Evolutionary conservation across 2,797 vertebrate species (phyloP).

Genomic region (Pipistrellus pygmaeus): DNA sequence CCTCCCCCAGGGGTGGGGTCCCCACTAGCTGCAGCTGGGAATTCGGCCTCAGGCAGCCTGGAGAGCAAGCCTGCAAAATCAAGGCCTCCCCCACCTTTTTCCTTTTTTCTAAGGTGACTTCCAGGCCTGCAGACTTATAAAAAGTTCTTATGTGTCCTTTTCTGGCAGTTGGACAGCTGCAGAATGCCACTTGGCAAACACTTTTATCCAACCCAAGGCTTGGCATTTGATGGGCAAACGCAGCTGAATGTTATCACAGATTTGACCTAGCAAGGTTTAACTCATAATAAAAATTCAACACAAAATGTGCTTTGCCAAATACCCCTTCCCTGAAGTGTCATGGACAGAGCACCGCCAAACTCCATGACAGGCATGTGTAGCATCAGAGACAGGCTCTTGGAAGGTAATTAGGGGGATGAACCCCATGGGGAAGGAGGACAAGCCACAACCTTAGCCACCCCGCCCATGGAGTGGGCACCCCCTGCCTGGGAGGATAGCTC

Average conservation of each 20-base stretch:
- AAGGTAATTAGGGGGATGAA: too few species aligned
- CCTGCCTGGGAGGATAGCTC: not conserved
- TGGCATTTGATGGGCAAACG: not conserved
- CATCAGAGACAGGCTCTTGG: not conserved
- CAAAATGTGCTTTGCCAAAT: not conserved
- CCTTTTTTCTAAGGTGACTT: conserved; percentile 9
- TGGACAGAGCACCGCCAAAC: not conserved
- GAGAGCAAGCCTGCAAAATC: not conserved
- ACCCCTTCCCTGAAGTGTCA: accelerated
- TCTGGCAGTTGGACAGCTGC: conserved; percentile 12
- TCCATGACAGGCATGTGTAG: too few species aligned
- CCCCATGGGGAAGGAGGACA: accelerated
- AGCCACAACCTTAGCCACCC: not conserved
- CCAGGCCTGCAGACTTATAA: conserved; percentile 66
- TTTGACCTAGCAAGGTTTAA: not conserved
- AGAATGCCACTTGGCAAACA: not conserved
- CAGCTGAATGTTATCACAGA: not conserved
- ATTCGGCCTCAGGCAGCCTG: not conserved
- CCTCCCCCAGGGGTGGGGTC: not conserved
- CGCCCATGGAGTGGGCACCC: accelerated
- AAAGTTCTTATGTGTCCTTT: conserved; percentile 58
- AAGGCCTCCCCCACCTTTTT: not conserved
- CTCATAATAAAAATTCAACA: not conserved
- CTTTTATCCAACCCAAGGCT: not conserved
- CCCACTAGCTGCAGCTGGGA: not conserved